Evolutionary conservation across 2,113 vertebrate species (phyloP).

Genomic region (Sorex araneus): DNA sequence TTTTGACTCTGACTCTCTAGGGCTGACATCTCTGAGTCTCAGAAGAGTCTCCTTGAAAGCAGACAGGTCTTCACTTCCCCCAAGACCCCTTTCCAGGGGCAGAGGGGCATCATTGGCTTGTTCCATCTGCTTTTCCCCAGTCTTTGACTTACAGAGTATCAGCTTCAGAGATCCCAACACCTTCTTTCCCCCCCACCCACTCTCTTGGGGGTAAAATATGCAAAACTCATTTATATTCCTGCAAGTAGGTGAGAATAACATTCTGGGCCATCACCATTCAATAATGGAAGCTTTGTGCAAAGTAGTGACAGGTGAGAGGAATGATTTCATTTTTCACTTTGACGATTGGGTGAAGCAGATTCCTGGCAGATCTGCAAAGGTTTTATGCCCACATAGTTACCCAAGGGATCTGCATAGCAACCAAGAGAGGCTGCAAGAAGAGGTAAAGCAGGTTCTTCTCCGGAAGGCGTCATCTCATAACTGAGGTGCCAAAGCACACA

Average conservation of each 20-base stretch:
- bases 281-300: constrained; percentile 85
- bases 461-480: constrained; percentile 50
- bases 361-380: constrained; percentile 87
- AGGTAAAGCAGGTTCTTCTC: constrained; percentile 61
- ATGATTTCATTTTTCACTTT: constrained; percentile 86
- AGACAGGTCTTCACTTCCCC: not conserved
- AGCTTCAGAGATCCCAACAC: constrained; percentile 24
- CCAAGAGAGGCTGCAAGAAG: constrained; percentile 81
- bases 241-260: constrained; percentile 81
- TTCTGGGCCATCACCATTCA: constrained; percentile 78
- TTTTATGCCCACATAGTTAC: constrained; percentile 90
- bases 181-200: constrained; percentile 6
- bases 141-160: constrained; percentile 44
- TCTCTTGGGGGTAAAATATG: constrained; percentile 72
- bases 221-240: constrained; percentile 73
- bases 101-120: not conserved
- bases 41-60: not conserved
- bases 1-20: constrained; percentile 5
- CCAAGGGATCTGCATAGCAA: constrained; percentile 88
- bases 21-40: not conserved
- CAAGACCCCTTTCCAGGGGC: constrained; percentile 20
- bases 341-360: constrained; percentile 88
- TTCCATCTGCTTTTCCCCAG: not conserved
- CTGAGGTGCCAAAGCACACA: constrained; percentile 20
- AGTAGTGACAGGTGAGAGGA: constrained; percentile 87